Percentiles rank a stretch among this genome's conserved stretches.
Evolutionary conservation across 2,888 invertebrate genomes (phyloP).

Genomic region (Zygothrica quintamaculata): DNA sequence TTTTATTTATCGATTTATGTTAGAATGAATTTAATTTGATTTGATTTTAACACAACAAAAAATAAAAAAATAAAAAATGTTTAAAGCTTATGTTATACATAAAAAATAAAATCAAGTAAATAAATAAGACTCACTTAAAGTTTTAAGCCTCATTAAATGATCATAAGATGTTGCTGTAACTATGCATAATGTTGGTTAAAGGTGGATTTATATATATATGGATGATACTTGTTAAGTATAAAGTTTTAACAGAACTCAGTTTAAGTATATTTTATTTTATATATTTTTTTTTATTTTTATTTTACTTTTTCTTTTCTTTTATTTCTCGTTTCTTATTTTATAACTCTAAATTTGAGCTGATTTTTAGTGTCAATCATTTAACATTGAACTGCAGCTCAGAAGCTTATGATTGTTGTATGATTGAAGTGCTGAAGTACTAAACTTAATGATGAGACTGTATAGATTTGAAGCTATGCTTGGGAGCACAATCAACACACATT

Average conservation of each 20-base stretch:
- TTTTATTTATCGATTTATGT: too few species aligned
- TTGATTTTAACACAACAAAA: too few species aligned
- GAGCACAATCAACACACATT: constrained; percentile 51
- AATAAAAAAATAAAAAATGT: too few species aligned
- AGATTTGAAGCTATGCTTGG: constrained; percentile 48
- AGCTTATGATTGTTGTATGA: constrained; percentile 40
- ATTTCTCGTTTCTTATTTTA: constrained; percentile 29
- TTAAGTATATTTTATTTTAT: neutral
- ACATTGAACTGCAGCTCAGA: constrained; percentile 42
- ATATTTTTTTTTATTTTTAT: too few species aligned
- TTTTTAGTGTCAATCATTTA: constrained; percentile 24
- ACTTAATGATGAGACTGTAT: constrained; percentile 43
- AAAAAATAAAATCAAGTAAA: too few species aligned
- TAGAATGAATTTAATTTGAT: too few species aligned
- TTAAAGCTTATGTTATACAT: too few species aligned
- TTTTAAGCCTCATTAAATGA: too few species aligned
- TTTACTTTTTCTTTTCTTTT: neutral
- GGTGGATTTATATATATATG: constrained; percentile 4
- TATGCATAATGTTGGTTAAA: too few species aligned
- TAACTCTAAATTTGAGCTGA: constrained; percentile 13
- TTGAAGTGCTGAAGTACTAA: constrained; percentile 24
- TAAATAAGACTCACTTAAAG: too few species aligned
- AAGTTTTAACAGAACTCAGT: constrained; percentile 4
- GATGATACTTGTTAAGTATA: constrained; percentile 35
- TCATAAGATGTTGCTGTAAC: too few species aligned